Evolutionary conservation across 2,113 vertebrate species (phyloP).

Genomic region (Burhinus oedicnemus): DNA sequence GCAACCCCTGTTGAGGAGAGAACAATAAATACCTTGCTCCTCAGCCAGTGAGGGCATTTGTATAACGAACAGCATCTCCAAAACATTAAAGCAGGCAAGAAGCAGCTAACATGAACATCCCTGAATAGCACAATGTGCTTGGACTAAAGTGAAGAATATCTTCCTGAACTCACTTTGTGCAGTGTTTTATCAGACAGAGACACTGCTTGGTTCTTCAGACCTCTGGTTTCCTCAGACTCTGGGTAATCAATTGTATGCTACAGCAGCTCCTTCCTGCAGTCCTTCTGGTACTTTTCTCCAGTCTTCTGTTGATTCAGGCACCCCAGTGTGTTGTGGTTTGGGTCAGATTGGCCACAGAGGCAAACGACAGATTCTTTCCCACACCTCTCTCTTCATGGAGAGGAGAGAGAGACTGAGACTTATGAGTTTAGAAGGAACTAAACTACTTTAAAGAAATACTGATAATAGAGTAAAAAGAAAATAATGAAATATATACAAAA

Average conservation of each 20-base stretch:
- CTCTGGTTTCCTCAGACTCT: background rate
- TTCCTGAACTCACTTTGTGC: background rate
- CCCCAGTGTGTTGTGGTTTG: background rate
- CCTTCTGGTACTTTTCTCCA: background rate
- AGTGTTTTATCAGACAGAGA: background rate
- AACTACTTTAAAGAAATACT: no score
- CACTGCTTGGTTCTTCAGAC: background rate
- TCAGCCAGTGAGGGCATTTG: background rate
- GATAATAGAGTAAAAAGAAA: no score
- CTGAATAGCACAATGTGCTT: background rate
- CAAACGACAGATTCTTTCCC: no score
- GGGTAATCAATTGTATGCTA: background rate
- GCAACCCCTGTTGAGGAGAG: background rate
- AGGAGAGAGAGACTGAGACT: no score
- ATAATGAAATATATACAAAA: no score
- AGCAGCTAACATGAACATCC: background rate
- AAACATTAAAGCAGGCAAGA: background rate
- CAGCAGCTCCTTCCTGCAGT: background rate
- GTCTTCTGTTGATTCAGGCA: background rate
- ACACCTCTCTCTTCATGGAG: no score
- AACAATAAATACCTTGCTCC: background rate
- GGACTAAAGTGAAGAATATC: background rate
- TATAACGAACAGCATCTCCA: background rate
- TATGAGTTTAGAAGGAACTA: no score
- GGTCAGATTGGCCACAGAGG: no score